Evolutionary conservation across 2,797 vertebrate species (phyloP).

Genomic region (Jordanella pulchra): DNA sequence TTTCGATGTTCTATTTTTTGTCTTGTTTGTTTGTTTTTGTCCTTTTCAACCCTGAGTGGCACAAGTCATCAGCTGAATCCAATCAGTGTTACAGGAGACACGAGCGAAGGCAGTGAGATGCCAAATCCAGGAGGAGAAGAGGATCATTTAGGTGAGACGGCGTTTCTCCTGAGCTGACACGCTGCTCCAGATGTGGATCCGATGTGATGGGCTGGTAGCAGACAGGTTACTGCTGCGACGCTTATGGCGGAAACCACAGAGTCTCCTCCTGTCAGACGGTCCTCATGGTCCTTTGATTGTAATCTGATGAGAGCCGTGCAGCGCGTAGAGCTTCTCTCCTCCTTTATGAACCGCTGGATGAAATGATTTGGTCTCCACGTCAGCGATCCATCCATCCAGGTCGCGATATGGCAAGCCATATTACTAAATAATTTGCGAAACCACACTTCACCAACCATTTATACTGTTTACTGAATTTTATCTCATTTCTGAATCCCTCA

Average conservation of each 20-base stretch:
- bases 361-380: slow-evolving; percentile 30
- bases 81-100: slow-evolving; percentile 24
- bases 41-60: slow-evolving; percentile 37
- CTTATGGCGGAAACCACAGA: slow-evolving; percentile 11
- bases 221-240: slow-evolving; percentile 46
- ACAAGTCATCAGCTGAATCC: slow-evolving; percentile 60
- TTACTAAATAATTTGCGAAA: not conserved
- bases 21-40: slow-evolving; percentile 1
- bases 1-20: slow-evolving; percentile 28
- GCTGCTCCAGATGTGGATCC: slow-evolving; percentile 42
- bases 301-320: slow-evolving; percentile 16
- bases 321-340: slow-evolving; percentile 12
- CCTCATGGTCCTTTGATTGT: slow-evolving; percentile 22
- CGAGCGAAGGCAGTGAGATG: not conserved
- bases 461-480: too few species aligned
- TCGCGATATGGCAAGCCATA: not conserved
- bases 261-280: not conserved
- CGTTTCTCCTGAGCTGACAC: slow-evolving; percentile 40
- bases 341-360: slow-evolving; percentile 45
- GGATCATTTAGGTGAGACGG: slow-evolving; percentile 47
- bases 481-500: too few species aligned
- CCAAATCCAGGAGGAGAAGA: slow-evolving; percentile 14
- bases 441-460: not conserved
- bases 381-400: slow-evolving; percentile 26
- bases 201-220: slow-evolving; percentile 35